These are phyloP conservation scores for Apamea crenata DNA, from an alignment of 2,888 invertebrate genomes.

Conservation along the genomic window DNA sequence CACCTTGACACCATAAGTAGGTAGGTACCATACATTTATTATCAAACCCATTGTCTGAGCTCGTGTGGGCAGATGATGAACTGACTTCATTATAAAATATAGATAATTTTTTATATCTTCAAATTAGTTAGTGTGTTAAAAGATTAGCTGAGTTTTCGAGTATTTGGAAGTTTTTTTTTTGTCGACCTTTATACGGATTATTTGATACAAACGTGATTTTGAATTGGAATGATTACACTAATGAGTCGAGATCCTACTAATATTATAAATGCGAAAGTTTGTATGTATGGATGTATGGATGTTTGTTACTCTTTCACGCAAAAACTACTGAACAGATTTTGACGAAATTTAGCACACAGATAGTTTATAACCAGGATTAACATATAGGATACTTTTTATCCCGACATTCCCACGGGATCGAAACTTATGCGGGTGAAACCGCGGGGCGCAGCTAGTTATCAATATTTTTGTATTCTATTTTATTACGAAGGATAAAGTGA, in stretches of 20 bases:
- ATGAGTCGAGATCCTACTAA: slow-evolving; percentile 14
- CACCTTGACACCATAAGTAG: slow-evolving; percentile 68
- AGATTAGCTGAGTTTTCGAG: not conserved
- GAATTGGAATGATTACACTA: slow-evolving; percentile 23
- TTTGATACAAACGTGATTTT: slow-evolving; percentile 14
- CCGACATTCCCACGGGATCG: too few species aligned
- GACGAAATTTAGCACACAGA: too few species aligned
- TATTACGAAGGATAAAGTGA: not conserved
- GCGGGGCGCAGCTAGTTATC: too few species aligned
- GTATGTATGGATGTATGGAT: too few species aligned
- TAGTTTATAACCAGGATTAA: too few species aligned
- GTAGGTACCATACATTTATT: slow-evolving; percentile 48
- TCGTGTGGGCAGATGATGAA: slow-evolving; percentile 62
- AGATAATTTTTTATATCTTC: slow-evolving; percentile 28
- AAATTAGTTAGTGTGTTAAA: not conserved
- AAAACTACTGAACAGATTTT: too few species aligned
- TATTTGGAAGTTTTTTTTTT: not conserved
- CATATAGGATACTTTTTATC: too few species aligned
- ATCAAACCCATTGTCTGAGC: slow-evolving; percentile 61
- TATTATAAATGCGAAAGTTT: too few species aligned
- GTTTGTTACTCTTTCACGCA: too few species aligned
- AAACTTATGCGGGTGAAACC: too few species aligned
- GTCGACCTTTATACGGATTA: slow-evolving; percentile 32
- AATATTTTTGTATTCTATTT: not conserved
- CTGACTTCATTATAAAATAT: slow-evolving; percentile 38